phyloP scores from a whole-genome alignment of 1,140 invertebrate genomes.

The Musca vetustissima region DNA sequence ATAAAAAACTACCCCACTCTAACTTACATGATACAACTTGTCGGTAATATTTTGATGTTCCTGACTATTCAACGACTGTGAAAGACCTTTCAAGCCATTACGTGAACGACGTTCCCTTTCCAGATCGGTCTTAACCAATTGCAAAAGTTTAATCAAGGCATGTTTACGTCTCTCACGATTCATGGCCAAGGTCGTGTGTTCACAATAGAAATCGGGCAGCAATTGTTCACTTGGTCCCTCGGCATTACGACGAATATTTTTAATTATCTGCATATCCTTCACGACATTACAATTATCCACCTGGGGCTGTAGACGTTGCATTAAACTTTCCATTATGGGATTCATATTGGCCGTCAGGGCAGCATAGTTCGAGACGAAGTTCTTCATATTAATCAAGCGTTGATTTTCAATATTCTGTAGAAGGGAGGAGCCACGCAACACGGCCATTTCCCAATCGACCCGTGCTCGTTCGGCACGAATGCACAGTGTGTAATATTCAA shows the following conservation, averaged over 20 bases:
- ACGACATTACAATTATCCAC: conserved; percentile 51
- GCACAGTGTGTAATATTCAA: conserved; percentile 90
- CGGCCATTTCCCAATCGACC: conserved; percentile 88
- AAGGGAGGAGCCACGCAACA: conserved; percentile 76
- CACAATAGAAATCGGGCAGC: conserved; percentile 91
- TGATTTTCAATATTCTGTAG: conserved; percentile 88
- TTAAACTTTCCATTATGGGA: conserved; percentile 66
- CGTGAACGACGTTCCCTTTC: conserved; percentile 83
- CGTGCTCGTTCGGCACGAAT: conserved; percentile 85
- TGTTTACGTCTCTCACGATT: conserved; percentile 85
- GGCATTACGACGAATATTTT: conserved; percentile 52
- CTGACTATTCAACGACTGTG: conserved; percentile 85
- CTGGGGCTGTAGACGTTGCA: conserved; percentile 40
- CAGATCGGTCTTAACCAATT: conserved; percentile 80
- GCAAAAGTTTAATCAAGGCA: conserved; percentile 78
- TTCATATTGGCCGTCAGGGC: conserved; percentile 74
- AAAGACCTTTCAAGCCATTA: conserved; percentile 84
- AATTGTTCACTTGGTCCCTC: conserved; percentile 73
- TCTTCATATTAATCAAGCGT: conserved; percentile 78
- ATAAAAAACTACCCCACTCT: not conserved
- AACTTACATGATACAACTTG: conserved; percentile 81
- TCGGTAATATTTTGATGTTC: conserved; percentile 91
- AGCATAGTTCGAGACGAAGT: conserved; percentile 76
- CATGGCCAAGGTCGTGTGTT: conserved; percentile 91
- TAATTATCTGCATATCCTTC: conserved; percentile 52